Evolutionary conservation across 2,113 vertebrate genomes (phyloP).

Genomic region (Dunckerocampus dactyliophorus): DNA sequence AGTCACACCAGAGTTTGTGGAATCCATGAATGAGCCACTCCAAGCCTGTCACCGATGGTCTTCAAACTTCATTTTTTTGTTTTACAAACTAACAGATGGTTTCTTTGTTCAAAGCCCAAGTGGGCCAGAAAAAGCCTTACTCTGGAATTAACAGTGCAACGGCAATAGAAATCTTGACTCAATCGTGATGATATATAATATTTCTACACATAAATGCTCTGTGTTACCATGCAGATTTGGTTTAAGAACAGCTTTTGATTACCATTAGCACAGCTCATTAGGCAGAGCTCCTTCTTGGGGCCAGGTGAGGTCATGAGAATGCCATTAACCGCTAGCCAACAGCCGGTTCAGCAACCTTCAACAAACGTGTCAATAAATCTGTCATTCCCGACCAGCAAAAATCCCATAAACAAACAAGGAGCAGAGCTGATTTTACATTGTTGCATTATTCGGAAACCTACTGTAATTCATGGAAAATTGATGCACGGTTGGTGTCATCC

Average conservation of each 20-base stretch:
- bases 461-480: conserved; percentile 6
- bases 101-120: neutral
- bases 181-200: neutral
- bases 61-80: neutral
- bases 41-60: neutral
- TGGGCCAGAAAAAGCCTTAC: neutral
- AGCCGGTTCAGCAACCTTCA: conserved; percentile 45
- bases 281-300: conserved; percentile 54
- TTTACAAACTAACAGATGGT: neutral
- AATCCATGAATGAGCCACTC: conserved; percentile 5
- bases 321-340: conserved; percentile 51
- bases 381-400: conserved; percentile 31
- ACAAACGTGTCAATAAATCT: conserved; percentile 48
- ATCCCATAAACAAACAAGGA: conserved; percentile 57
- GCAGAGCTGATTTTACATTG: conserved; percentile 11
- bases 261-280: conserved; percentile 72
- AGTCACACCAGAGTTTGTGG: neutral
- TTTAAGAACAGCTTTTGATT: conserved; percentile 57
- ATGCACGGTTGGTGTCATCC: conserved; percentile 20
- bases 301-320: conserved; percentile 73
- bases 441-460: conserved; percentile 23
- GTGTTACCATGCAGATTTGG: conserved; percentile 50
- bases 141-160: neutral
- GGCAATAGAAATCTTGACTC: no score
- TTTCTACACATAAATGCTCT: conserved; percentile 16